A percentile compares a stretch with the other conserved stretches of the same genome.
phyloP scores from a whole-genome alignment of 2,113 vertebrate species.

The Clarias gariepinus region DNA sequence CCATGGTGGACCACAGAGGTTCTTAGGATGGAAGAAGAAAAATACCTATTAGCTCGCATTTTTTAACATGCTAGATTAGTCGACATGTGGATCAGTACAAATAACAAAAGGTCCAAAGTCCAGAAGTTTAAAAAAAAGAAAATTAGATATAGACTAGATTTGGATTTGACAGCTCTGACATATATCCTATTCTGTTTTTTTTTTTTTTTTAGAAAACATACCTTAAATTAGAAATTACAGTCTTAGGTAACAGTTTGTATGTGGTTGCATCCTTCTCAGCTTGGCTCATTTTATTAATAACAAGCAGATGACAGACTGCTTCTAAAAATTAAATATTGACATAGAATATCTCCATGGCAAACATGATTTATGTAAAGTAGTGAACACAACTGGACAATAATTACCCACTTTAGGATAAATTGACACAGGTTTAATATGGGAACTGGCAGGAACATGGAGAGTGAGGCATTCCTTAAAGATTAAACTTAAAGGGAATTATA shows the following conservation, averaged over 20 bases:
- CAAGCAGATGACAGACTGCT: neutral
- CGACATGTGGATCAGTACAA: neutral
- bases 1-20: too few species aligned
- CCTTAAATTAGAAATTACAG: slow-evolving; percentile 37
- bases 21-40: too few species aligned
- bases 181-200: neutral
- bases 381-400: neutral
- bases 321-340: slow-evolving; percentile 19
- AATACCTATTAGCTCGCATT: too few species aligned
- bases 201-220: neutral
- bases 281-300: slow-evolving; percentile 24
- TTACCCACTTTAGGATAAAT: neutral
- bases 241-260: slow-evolving; percentile 3
- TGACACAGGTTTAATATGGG: neutral
- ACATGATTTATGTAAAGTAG: neutral
- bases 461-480: neutral
- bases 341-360: neutral
- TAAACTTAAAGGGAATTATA: neutral
- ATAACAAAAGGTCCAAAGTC: neutral
- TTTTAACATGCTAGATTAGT: neutral
- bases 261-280: neutral
- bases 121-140: too few species aligned
- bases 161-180: neutral
- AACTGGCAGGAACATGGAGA: neutral
- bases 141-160: neutral